Base-by-base conservation (phyloP, 2,113 vertebrate genomes). In the Mesembrinibis cayennensis region DNA sequence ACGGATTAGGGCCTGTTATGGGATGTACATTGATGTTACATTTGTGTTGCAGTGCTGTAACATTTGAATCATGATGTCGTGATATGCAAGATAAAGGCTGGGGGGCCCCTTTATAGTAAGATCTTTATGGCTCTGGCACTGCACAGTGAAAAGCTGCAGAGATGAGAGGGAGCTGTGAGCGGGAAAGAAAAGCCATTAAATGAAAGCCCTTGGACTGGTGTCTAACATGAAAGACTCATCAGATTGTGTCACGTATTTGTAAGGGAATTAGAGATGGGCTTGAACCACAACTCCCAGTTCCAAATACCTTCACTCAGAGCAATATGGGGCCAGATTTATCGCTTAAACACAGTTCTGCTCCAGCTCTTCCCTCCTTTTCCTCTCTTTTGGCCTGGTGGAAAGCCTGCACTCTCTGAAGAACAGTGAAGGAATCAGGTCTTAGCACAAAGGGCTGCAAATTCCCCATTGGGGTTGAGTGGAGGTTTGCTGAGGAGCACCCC, bases 21-120 rank as follows among this genome's bases (percentile, higher is more conserved):
- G 95, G 93, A 91, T 95, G 96, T 96, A 97, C 95, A 97, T 95
- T 97, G 95, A 97, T 95, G 96, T 97, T 97, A 92, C 94, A 96
- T 97, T 97, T 98, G 96, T 97, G 95, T 98, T 90, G 87, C 93
- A 96, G 93, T 0, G 50, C 95, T 95, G 89, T 96, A 91, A 94
- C 93, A 89, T 90, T 97, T 97, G 97, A 97, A 96, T 97, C 97
- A 92, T 3, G 92, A 86, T 97, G 89, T 96, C 86, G 92, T 97
- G 96, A 94, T 97, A 96, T 27, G 82, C 74, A 83, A 94, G 96
- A 95, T 95, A 96, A 89, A 92, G 91, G 50, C 89, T 93, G 94
- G 84, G 96, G 79, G 95, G 96, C 79, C 90, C 76, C 83, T 90
- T 90, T 62, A 52, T 22, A 55, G 82, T 82, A 65, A 10, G 5